A percentile compares a stretch with the other conserved stretches of the same genome.
Conservation (phyloP, 53 echinoderm and acorn worm species). For the Apostichopus leukothele region DNA sequence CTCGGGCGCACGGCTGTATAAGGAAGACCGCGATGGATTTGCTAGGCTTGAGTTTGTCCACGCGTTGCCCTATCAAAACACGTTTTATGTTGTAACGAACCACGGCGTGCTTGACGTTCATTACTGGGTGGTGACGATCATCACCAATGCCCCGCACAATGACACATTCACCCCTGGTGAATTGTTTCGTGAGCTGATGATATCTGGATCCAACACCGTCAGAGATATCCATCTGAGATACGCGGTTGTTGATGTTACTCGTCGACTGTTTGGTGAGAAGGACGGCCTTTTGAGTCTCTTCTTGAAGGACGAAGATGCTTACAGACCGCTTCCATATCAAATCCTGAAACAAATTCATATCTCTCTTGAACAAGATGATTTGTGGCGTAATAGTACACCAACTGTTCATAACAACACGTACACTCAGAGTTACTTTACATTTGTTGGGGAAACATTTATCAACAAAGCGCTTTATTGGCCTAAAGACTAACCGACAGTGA, state of each 20-base stretch:
- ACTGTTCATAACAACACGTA: not conserved
- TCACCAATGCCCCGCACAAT: not conserved
- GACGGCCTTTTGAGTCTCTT: slow-evolving; percentile 14
- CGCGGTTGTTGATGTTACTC: slow-evolving; percentile 2
- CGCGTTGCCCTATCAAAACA: not conserved
- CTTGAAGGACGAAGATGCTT: not conserved
- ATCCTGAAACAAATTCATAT: not conserved
- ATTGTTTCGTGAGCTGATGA: not conserved
- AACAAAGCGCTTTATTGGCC: not conserved
- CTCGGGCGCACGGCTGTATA: not conserved
- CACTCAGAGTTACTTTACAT: slow-evolving; percentile 24
- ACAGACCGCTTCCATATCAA: not conserved
- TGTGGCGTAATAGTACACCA: not conserved
- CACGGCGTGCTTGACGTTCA: not conserved
- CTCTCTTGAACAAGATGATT: not conserved
- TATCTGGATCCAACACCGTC: not conserved
- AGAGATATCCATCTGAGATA: not conserved
- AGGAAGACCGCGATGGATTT: not conserved
- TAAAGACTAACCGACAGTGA: not conserved
- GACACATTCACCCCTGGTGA: not conserved
- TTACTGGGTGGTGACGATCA: not conserved
- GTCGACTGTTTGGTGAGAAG: not conserved
- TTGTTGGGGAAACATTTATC: not conserved
- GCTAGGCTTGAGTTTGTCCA: not conserved
- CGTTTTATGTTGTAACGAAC: not conserved